phyloP scores from a whole-genome alignment of 2,113 vertebrate genomes.

The Esox niger region DNA sequence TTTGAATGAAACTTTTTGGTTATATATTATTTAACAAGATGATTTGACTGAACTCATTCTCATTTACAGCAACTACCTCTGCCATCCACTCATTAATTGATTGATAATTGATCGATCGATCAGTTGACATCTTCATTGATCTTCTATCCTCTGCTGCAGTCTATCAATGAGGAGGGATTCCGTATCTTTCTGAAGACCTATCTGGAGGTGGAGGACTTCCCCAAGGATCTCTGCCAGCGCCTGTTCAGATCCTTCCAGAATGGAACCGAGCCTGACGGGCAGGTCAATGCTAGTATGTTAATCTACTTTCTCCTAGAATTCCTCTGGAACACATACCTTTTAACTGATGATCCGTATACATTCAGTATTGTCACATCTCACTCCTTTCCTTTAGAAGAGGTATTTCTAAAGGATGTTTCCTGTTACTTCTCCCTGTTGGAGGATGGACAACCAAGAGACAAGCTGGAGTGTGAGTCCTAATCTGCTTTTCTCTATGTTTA shows the following conservation, averaged over 20 bases:
- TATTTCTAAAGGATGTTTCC: slow-evolving; percentile 85
- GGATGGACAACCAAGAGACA: slow-evolving; percentile 84
- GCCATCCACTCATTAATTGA: background rate
- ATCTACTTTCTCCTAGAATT: slow-evolving; percentile 10
- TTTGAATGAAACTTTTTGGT: background rate
- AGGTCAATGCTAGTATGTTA: slow-evolving; percentile 60
- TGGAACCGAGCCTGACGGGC: slow-evolving; percentile 50
- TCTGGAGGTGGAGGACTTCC: slow-evolving; percentile 79
- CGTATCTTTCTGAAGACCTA: slow-evolving; percentile 82
- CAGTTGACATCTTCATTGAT: too few relatives aligned
- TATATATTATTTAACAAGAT: too few relatives aligned
- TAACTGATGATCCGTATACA: too few relatives aligned
- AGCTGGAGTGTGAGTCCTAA: slow-evolving; percentile 83
- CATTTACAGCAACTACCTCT: too few relatives aligned
- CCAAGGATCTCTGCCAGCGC: slow-evolving; percentile 73
- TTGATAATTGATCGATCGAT: too few relatives aligned
- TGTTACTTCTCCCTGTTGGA: slow-evolving; percentile 90
- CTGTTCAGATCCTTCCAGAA: slow-evolving; percentile 86
- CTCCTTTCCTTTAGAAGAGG: slow-evolving; percentile 54
- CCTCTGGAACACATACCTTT: too few relatives aligned
- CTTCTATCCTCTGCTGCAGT: slow-evolving; percentile 54
- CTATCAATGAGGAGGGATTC: slow-evolving; percentile 82
- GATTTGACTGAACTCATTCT: too few relatives aligned
- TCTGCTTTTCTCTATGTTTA: background rate
- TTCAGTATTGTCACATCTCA: too few relatives aligned